Conservation (phyloP, 2,888 invertebrate species). For the Cactoblastis cactorum region DNA sequence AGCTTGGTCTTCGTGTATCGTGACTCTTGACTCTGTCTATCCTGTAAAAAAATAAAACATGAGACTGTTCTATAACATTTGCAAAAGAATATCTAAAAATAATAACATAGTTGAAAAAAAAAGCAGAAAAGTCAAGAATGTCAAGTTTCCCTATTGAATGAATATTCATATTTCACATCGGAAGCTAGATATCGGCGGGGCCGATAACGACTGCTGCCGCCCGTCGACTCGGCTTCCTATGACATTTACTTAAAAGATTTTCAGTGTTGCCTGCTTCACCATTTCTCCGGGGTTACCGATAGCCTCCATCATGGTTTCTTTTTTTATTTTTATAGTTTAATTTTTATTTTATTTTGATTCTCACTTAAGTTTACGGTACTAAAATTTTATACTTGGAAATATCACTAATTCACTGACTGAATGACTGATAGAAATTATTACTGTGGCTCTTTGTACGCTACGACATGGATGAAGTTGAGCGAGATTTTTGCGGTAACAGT, state of each 20-base stretch:
- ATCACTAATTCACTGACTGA: too few relatives aligned
- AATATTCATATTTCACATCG: slow-evolving; percentile 29
- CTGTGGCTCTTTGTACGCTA: too few relatives aligned
- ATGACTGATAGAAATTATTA: too few relatives aligned
- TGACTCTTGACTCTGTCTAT: too few relatives aligned
- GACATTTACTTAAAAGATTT: slow-evolving; percentile 17
- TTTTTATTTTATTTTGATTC: not conserved
- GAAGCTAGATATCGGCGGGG: slow-evolving; percentile 24
- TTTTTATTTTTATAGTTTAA: too few relatives aligned
- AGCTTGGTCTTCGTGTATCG: too few relatives aligned
- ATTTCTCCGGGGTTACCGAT: slow-evolving; percentile 1
- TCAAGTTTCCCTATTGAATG: slow-evolving; percentile 30
- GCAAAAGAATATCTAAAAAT: not conserved
- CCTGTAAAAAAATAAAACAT: too few relatives aligned
- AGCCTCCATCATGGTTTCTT: not conserved
- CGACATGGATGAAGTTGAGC: too few relatives aligned
- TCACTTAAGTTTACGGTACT: too few relatives aligned
- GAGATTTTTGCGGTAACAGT: too few relatives aligned
- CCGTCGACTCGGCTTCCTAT: slow-evolving; percentile 15
- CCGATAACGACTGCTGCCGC: slow-evolving; percentile 24
- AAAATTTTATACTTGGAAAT: too few relatives aligned
- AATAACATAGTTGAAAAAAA: not conserved
- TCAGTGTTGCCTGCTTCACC: not conserved
- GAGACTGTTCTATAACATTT: not conserved
- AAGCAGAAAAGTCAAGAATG: slow-evolving; percentile 7